Base-by-base conservation (phyloP, 2,113 vertebrate genomes). In the Aptenodytes patagonicus region DNA sequence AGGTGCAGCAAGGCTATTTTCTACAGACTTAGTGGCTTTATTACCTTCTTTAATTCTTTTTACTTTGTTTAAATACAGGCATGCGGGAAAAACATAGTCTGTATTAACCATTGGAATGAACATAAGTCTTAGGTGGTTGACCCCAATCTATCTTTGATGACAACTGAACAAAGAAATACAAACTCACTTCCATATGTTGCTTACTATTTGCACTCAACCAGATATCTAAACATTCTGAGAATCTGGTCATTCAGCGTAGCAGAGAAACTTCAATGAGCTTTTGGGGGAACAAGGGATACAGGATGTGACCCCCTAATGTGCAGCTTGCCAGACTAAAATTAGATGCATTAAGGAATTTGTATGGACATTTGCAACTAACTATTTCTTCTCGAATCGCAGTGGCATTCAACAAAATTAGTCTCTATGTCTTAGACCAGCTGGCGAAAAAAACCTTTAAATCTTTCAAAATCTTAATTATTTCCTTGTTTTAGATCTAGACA, bases 91-190 rank as follows among this genome's bases (percentile, higher is more conserved):
- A 87, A 54, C 47, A 38, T 61, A 49, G 51, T 55, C 75, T 83
- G 49, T 80, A 72, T 92, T 68, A 94, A 78, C 42, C 44, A 76
- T 6, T 61, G 71, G 87, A 97, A 82, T 93, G 73, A 93, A 69
- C 49, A 40, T 62, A 47, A 73, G 68, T 83, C 75, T 94, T 72
- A 65, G 62, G 76, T 68, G n/a, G 86, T 61, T 95, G 89, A 95
- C 93, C 93, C 49, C 80, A 86, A 91, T 94, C 76, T 96, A 57
- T 94, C 89, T 95, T 89, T 90, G 80, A 82, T 86, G 93, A 92
- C 90, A 90, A 84, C 78, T 58, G 69, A 93, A 96, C 81, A 79
- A 93, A 93, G 80, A 77, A 78, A 87, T 86, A 81, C 57, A 78
- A 92, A 91, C 70, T 87, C 57, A 62, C 52, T 84, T 87, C 87